Evolutionary conservation across 2,888 invertebrate species (phyloP).

Genomic region (Eupithecia dodoneata): DNA sequence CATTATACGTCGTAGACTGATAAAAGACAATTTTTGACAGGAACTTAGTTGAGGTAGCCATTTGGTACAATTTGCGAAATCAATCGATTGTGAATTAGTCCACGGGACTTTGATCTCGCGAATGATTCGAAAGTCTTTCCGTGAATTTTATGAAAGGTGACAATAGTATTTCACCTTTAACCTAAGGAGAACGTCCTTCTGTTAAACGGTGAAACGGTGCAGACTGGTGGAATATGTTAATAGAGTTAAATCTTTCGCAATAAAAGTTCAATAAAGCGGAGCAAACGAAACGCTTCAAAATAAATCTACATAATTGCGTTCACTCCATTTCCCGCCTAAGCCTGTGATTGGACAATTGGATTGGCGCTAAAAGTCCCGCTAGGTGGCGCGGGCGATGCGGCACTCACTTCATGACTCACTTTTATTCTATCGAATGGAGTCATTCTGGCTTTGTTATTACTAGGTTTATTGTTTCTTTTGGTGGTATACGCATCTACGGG

Average conservation of each 20-base stretch:
- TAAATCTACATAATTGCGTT: conserved; percentile 10
- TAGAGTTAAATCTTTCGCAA: conserved; percentile 1
- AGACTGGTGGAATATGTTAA: conserved; percentile 1
- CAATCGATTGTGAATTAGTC: background rate
- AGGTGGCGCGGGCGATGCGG: conserved; percentile 20
- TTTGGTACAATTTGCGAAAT: background rate
- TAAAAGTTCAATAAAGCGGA: conserved; percentile 7
- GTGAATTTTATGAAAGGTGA: background rate
- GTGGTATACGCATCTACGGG: background rate
- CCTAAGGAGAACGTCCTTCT: background rate
- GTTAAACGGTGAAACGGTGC: background rate
- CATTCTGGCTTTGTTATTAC: background rate
- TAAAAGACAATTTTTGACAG: background rate
- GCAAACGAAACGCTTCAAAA: background rate
- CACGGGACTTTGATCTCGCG: background rate
- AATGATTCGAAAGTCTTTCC: background rate
- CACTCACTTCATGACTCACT: conserved; percentile 33
- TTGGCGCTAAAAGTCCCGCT: conserved; percentile 30
- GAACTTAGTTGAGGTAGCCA: background rate
- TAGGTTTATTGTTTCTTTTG: background rate
- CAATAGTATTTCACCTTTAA: background rate
- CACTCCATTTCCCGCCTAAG: conserved; percentile 12
- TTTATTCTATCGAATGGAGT: conserved; percentile 3
- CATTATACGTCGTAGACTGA: background rate
- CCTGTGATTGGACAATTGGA: conserved; percentile 30